phyloP scores from a whole-genome alignment of 2,888 invertebrate species.

The Anagyrus pseudococci region DNA sequence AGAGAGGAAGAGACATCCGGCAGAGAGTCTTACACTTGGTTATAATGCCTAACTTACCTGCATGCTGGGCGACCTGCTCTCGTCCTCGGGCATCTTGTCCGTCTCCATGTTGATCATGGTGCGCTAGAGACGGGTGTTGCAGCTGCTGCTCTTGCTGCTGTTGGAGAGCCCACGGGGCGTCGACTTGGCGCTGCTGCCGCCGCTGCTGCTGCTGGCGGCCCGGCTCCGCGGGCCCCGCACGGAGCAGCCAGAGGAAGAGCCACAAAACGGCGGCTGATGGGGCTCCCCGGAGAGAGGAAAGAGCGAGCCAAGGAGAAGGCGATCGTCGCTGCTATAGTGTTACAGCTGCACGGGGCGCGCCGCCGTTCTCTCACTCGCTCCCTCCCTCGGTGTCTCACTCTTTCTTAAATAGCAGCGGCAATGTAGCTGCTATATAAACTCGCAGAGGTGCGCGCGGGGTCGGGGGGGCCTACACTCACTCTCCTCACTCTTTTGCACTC shows the following conservation, averaged over 20 bases:
- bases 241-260: constrained; percentile 30
- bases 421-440: too few relatives aligned
- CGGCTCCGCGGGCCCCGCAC: constrained; percentile 13
- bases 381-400: too few relatives aligned
- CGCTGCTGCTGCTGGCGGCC: not conserved
- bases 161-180: constrained; percentile 1
- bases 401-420: too few relatives aligned
- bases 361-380: too few relatives aligned
- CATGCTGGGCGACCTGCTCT: constrained; percentile 67
- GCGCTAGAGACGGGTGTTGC: constrained; percentile 3
- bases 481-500: too few relatives aligned
- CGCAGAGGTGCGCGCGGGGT: too few relatives aligned
- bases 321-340: too few relatives aligned
- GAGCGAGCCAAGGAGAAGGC: too few relatives aligned
- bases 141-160: not conserved
- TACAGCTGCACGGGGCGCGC: too few relatives aligned
- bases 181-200: constrained; percentile 7
- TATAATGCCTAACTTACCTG: constrained; percentile 64
- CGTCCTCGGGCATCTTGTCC: constrained; percentile 87
- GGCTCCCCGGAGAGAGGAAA: too few relatives aligned
- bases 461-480: too few relatives aligned
- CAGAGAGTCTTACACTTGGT: not conserved
- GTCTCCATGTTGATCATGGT: constrained; percentile 87
- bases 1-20: not conserved
- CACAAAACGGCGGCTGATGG: too few relatives aligned